These are phyloP conservation scores for Steinernema khuongi DNA, from an alignment of 1,140 invertebrate genomes.

Conservation along the genomic window DNA sequence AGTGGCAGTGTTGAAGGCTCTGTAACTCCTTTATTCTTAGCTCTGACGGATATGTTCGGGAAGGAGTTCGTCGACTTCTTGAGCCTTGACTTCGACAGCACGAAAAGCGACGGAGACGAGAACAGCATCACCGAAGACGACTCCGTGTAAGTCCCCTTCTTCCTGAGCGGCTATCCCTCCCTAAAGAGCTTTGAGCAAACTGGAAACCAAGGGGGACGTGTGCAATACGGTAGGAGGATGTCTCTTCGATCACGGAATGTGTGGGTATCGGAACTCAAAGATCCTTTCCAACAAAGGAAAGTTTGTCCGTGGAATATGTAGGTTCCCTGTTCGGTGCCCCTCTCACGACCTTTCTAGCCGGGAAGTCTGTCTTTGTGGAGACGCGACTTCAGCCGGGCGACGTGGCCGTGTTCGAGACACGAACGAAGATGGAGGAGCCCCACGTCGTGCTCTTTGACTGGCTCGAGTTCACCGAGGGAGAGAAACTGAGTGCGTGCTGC, in stretches of 20 bases:
- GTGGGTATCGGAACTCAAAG: conserved; percentile 35
- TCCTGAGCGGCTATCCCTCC: neutral
- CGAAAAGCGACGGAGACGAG: neutral
- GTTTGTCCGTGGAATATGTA: conserved; percentile 32
- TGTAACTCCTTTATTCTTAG: neutral
- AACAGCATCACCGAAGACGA: neutral
- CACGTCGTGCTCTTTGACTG: conserved; percentile 42
- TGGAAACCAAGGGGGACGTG: neutral
- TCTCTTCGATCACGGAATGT: conserved; percentile 43
- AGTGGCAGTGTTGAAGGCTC: neutral
- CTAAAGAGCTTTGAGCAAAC: neutral
- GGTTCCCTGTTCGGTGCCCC: conserved; percentile 1
- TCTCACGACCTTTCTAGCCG: conserved; percentile 35
- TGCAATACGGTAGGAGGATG: conserved; percentile 43
- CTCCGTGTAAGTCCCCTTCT: neutral
- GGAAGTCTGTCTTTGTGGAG: conserved; percentile 38
- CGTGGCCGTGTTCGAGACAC: conserved; percentile 41
- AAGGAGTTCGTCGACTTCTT: neutral
- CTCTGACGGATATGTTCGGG: neutral
- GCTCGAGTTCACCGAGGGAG: conserved; percentile 41
- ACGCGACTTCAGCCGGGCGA: conserved; percentile 35
- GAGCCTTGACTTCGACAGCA: neutral
- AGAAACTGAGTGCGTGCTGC: conserved; percentile 45
- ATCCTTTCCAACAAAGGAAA: conserved; percentile 26
- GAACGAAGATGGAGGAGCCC: conserved; percentile 29